Evolutionary conservation across 1,140 invertebrate genomes (phyloP).

Genomic region (Drosophila saltans): DNA sequence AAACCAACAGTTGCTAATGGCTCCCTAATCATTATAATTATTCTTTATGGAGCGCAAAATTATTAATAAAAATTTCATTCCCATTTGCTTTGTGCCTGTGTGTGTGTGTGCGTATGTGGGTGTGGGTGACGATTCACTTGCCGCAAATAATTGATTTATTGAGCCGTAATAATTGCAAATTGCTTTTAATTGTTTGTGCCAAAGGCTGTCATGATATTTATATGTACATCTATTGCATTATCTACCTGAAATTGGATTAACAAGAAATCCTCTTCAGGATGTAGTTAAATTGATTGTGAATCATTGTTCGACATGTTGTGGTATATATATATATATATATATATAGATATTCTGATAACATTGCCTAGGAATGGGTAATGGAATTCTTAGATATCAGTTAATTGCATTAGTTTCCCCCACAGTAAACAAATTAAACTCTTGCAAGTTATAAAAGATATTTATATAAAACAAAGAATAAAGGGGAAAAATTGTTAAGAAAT

Average conservation of each 20-base stretch:
- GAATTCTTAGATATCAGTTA: not conserved
- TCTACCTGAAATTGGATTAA: slow-evolving; percentile 39
- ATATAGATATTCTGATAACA: not conserved
- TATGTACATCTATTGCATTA: slow-evolving; percentile 8
- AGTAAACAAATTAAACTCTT: not conserved
- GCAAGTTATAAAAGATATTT: too few species aligned
- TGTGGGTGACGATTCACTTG: slow-evolving; percentile 33
- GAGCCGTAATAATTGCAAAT: slow-evolving; percentile 71
- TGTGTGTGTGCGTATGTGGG: not conserved
- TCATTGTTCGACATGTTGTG: not conserved
- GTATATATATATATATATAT: not conserved
- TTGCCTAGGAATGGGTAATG: not conserved
- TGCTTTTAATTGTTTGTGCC: slow-evolving; percentile 71
- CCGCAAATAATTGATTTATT: slow-evolving; percentile 67
- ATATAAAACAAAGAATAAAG: too few species aligned
- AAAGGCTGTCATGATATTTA: slow-evolving; percentile 33
- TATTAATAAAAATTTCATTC: slow-evolving; percentile 68
- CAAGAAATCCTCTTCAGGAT: slow-evolving; percentile 17
- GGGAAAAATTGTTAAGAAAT: too few species aligned
- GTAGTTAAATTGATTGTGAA: not conserved
- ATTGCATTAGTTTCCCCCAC: not conserved
- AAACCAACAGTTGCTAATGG: slow-evolving; percentile 24
- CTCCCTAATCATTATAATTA: slow-evolving; percentile 61
- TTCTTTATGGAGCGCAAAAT: slow-evolving; percentile 61
- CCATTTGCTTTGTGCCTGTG: slow-evolving; percentile 25